These are phyloP conservation scores for Brachionus calyciflorus DNA, from an alignment of 1,140 invertebrate species.

Conservation along the genomic window DNA sequence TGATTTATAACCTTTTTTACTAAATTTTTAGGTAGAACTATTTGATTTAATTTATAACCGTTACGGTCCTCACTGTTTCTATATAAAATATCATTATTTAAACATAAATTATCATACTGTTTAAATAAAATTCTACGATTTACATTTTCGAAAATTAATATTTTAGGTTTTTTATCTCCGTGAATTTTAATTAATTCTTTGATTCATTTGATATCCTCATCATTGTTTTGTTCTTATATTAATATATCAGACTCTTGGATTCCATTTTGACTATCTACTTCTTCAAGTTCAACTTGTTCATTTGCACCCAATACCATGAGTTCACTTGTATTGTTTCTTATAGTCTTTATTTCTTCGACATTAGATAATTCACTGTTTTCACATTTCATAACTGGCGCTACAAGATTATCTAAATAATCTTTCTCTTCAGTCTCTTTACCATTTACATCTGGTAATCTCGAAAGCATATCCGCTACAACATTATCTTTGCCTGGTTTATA, in stretches of 20 bases:
- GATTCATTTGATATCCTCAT: background rate
- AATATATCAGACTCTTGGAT: background rate
- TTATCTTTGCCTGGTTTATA: too few relatives aligned
- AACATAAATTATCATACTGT: slow-evolving; percentile 8
- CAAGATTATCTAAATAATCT: too few relatives aligned
- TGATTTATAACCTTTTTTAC: background rate
- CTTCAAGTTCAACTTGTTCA: background rate
- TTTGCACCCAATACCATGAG: too few relatives aligned
- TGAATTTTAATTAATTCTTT: slow-evolving; percentile 5
- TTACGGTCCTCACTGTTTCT: background rate
- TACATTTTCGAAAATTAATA: slow-evolving; percentile 26
- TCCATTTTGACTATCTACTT: background rate
- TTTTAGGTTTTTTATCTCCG: slow-evolving; percentile 25
- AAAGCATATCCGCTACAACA: too few relatives aligned
- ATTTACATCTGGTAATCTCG: slow-evolving; percentile 4
- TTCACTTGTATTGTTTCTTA: too few relatives aligned
- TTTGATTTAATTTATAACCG: background rate
- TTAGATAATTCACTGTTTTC: too few relatives aligned
- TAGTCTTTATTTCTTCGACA: too few relatives aligned
- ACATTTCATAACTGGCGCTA: too few relatives aligned
- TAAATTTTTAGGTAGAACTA: background rate
- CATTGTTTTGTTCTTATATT: background rate
- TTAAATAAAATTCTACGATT: slow-evolving; percentile 13
- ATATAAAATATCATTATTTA: slow-evolving; percentile 2
- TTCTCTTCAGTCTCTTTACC: too few relatives aligned